Percentiles rank a stretch among this genome's conserved stretches.
These are phyloP conservation scores for Philypnodon macrostomus DNA, from an alignment of 2,797 vertebrate genomes.

Conservation along the genomic window DNA sequence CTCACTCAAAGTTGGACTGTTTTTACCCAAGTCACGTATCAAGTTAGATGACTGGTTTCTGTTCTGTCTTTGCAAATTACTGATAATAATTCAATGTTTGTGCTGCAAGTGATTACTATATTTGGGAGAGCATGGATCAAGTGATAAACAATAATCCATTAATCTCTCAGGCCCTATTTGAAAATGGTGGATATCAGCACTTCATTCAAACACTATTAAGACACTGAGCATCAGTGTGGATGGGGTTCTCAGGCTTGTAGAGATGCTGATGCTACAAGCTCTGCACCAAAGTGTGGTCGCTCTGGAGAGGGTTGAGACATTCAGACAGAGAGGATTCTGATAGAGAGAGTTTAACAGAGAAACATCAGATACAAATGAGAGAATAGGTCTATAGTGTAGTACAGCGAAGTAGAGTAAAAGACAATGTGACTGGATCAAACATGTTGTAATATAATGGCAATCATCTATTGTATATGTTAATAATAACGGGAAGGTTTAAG, in stretches of 20 bases:
- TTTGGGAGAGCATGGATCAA: constrained; percentile 3
- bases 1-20: too few species aligned
- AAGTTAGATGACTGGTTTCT: too few species aligned
- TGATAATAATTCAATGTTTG: too few species aligned
- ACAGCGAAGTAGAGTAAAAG: constrained; percentile 31
- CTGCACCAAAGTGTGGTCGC: constrained; percentile 22
- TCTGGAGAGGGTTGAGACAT: constrained; percentile 32
- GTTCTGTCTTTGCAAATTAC: too few species aligned
- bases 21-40: too few species aligned
- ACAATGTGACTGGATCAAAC: not conserved
- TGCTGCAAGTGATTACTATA: too few species aligned
- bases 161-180: constrained; percentile 11
- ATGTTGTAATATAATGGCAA: too few species aligned
- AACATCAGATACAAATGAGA: constrained; percentile 44
- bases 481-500: too few species aligned
- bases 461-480: too few species aligned
- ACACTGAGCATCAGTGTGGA: constrained; percentile 8
- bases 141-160: constrained; percentile 4
- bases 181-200: constrained; percentile 17
- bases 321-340: constrained; percentile 32
- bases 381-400: constrained; percentile 26
- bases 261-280: constrained; percentile 29
- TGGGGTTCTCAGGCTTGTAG: constrained; percentile 14
- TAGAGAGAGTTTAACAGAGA: constrained; percentile 53
- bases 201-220: constrained; percentile 12